A percentile compares a stretch with the other conserved stretches of the same genome.
These are phyloP conservation scores for Pseudopodoces humilis DNA, from an alignment of 2,113 vertebrate species.

Conservation along the genomic window DNA sequence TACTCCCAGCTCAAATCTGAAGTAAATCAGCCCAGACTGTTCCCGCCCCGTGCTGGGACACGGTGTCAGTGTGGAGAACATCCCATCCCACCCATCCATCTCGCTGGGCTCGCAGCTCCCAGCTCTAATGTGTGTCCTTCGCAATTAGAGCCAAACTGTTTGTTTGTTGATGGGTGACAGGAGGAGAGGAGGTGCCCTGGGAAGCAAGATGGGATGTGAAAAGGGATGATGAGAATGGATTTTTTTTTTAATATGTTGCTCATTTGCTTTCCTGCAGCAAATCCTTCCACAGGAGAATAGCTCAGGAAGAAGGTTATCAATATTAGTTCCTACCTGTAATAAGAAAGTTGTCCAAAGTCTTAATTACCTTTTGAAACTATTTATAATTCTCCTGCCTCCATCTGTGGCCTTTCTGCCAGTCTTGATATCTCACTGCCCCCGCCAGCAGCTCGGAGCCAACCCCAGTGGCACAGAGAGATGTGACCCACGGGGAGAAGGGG, in stretches of 20 bases:
- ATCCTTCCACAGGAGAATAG: background rate
- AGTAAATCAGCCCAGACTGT: conserved; percentile 73
- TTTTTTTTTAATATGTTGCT: background rate
- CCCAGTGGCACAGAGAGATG: background rate
- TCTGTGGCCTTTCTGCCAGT: background rate
- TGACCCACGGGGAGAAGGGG: background rate
- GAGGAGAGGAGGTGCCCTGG: background rate
- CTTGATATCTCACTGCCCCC: rapidly evolving
- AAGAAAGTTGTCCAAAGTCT: background rate
- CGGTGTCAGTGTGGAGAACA: conserved; percentile 62
- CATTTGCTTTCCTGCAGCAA: background rate
- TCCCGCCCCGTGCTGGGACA: conserved; percentile 64
- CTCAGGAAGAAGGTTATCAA: background rate
- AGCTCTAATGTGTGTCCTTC: conserved; percentile 48
- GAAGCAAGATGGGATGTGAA: background rate
- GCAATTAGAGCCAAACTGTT: conserved; percentile 59
- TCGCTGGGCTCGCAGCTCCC: conserved; percentile 59
- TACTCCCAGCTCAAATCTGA: conserved; percentile 75
- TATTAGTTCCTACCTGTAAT: background rate
- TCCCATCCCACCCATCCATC: conserved; percentile 76
- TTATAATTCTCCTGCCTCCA: background rate
- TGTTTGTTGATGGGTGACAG: conserved; percentile 31
- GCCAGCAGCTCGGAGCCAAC: background rate
- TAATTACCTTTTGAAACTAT: background rate
- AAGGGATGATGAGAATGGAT: conserved; percentile 1